Base-by-base conservation (phyloP, 2,888 invertebrate genomes). In the Syrphus vitripennis region DNA sequence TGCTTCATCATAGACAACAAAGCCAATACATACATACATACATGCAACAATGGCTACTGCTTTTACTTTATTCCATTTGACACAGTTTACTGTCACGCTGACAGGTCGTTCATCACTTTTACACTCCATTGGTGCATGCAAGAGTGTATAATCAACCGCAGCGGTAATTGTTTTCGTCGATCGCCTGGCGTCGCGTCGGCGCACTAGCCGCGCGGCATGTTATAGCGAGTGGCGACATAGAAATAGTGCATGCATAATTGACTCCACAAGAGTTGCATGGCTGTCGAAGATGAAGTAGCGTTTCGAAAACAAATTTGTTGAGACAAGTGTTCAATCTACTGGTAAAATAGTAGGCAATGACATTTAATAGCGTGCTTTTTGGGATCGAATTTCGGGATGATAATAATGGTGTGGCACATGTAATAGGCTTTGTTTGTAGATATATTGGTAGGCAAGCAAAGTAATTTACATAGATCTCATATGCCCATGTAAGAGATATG, bases 101-200 rank as follows among this genome's bases (percentile, higher is more conserved):
- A 86, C 86, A 86, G 86, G 86, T 86, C 82, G 77, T 82, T 82
- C 82, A 77, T 86, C 86, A 82, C 70, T 86, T 82, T 86, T 82
- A 74, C 82, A 86, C 82, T 86, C 77, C 77, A 86, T 82, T 78
- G 86, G 77, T 78, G 86, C 86, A 82, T 86, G 74, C 29, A 26
- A 45, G 29, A 77, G 57, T 72, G 55, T 74, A 86, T 72, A 77
- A 81, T 83, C 77, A 63, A 81, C 81, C 84, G 76, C 76, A 80
- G 55, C 45, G 40, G 63, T 86, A 77, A 86, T 84, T 81, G 81
- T 76, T 84, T 84, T 81, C 21, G 69, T 79, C 42, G 12, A n/a
- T n/a, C n/a, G n/a, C n/a, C n/a, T n/a, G n/a, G 31, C 40, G n/a
- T n/a, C 40, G 19, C 7, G 9, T 53, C 4, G 34, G 34, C 21